phyloP scores from a whole-genome alignment of 2,797 vertebrate genomes.

The Poeciliopsis gracilis region DNA sequence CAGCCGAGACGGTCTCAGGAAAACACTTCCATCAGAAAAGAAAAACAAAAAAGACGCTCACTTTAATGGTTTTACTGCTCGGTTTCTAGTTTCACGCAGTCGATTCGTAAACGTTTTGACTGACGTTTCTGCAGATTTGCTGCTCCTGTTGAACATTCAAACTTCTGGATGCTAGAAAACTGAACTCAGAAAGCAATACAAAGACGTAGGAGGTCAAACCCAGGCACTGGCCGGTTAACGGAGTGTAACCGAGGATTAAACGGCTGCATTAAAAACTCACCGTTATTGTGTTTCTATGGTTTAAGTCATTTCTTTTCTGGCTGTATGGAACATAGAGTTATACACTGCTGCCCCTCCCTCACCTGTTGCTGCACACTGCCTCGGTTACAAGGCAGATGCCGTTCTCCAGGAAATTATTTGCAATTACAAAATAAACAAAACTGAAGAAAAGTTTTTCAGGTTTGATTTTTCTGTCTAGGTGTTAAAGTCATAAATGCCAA shows the following conservation, averaged over 20 bases:
- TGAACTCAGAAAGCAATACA: slow-evolving; percentile 42
- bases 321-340: neutral
- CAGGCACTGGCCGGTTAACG: neutral
- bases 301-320: neutral
- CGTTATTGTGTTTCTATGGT: neutral
- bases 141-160: slow-evolving; percentile 27
- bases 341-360: neutral
- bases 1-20: slow-evolving; percentile 56
- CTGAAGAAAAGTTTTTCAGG: neutral
- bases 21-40: slow-evolving; percentile 30
- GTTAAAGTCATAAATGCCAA: neutral
- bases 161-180: slow-evolving; percentile 13
- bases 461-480: neutral
- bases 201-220: slow-evolving; percentile 9
- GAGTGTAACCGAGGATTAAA: neutral
- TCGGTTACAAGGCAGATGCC: neutral
- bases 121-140: slow-evolving; percentile 10
- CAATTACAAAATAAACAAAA: neutral
- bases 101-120: neutral
- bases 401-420: neutral
- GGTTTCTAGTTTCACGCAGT: neutral
- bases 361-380: neutral
- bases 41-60: neutral
- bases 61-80: neutral
- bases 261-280: neutral